These are phyloP conservation scores for Hirudo medicinalis DNA, from an alignment of 1,140 invertebrate genomes.

Conservation along the genomic window DNA sequence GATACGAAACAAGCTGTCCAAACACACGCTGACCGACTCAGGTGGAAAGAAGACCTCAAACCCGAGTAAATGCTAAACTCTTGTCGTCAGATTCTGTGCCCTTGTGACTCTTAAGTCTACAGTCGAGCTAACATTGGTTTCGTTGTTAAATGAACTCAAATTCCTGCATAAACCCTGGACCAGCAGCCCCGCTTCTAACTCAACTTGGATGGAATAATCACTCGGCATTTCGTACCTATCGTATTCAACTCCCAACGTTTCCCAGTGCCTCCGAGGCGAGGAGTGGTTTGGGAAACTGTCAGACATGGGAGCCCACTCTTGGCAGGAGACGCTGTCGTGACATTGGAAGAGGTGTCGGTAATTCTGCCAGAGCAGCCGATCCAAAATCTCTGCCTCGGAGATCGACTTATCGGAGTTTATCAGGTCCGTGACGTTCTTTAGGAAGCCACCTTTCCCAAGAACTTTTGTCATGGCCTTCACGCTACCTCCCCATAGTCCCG, in stretches of 20 bases:
- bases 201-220: background rate
- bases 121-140: no score
- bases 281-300: background rate
- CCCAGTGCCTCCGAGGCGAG: background rate
- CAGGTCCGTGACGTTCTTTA: background rate
- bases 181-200: background rate
- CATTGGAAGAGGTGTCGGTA: background rate
- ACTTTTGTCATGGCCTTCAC: background rate
- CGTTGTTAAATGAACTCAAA: no score
- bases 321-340: slow-evolving; percentile 14
- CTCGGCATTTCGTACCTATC: background rate
- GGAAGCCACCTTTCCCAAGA: background rate
- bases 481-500: slow-evolving; percentile 15
- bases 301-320: background rate
- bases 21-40: no score
- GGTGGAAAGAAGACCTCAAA: no score
- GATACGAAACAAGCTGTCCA: no score
- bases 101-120: no score
- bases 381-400: background rate
- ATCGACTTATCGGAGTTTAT: background rate
- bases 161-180: background rate
- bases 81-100: no score
- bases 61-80: no score
- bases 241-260: background rate
- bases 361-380: background rate